Evolutionary conservation across 2,113 vertebrate species (phyloP), one percentile per base, ranked within the genome.

Genomic region (Catagonus wagneri): DNA sequence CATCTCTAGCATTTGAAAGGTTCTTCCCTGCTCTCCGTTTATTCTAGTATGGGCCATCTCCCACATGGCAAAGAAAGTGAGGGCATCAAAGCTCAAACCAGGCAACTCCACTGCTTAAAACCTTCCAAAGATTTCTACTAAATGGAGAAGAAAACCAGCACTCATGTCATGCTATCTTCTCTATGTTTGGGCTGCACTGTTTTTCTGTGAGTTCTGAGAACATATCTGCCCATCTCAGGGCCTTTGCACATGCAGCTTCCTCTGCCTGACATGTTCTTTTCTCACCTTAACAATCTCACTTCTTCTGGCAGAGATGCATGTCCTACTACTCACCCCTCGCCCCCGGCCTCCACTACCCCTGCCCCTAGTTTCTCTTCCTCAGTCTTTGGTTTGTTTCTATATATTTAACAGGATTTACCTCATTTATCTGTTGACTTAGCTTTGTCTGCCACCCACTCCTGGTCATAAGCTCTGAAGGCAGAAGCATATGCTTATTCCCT

Each of bases 381-480:
- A 69, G 63, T 76, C 52, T 93, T 93, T 63, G 85, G 79, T 52
- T 56, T 76, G 8, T 58, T 36, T 60, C 66, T 16, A 29, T 88
- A 50, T 29, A 39, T 66, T 86, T 84, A 84, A 52, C 1, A 86
- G 50, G 78, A 89, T 88, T 85, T 76, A 83, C 52, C 39, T 71
- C 83, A 27, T 92, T 83, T 74, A 63, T 85, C 85, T 92, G 66
- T 75, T 84, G 68, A 61, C 54, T 81, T 87, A 72, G 72, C 34
- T 84, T 66, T 74, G 22, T 90, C 75, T 71, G 27, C 7, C 12
- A 20, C 32, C 15, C 54, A 36, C 15, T 16, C 25, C 23, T 13
- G 5, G 17, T 15, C 61, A 65, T 91, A 69, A 95, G 16, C 71
- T 69, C 93, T 92, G 60, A 89, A 4, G 17, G 11, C 25, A 60